Percentiles rank a stretch among this genome's conserved stretches.
These are phyloP conservation scores for Pogonognathellus flavescens DNA, from an alignment of 1,140 invertebrate species.

Conservation along the genomic window DNA sequence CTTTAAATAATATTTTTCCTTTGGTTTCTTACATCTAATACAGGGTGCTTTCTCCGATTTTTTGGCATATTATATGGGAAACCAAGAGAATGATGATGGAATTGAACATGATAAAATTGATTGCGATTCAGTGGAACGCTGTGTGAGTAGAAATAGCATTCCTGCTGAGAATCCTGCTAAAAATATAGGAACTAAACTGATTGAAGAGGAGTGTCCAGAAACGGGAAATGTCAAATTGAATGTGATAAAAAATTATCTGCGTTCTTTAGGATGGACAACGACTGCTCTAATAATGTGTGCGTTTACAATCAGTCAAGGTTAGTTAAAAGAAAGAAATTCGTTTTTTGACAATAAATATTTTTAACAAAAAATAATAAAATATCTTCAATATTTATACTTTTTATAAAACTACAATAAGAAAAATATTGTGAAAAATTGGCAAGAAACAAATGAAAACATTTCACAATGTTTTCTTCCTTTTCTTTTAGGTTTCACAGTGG, in stretches of 20 bases:
- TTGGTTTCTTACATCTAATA: not conserved
- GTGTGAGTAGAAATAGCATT: not conserved
- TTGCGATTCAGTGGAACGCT: no score
- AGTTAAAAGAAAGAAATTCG: no score
- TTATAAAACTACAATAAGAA: no score
- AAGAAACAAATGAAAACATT: no score
- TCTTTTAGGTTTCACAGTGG: no score
- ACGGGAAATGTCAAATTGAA: constrained; percentile 72
- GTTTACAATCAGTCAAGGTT: not conserved
- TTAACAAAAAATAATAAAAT: not conserved
- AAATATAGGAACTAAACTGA: constrained; percentile 67
- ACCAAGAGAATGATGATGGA: not conserved
- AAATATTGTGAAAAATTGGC: no score
- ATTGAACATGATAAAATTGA: not conserved
- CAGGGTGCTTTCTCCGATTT: not conserved
- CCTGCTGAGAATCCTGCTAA: constrained; percentile 36
- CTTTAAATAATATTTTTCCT: no score
- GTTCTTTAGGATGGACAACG: constrained; percentile 69
- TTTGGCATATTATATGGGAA: not conserved
- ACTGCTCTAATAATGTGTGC: not conserved
- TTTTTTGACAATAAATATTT: not conserved
- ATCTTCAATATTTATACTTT: no score
- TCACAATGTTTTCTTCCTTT: no score
- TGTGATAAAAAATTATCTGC: constrained; percentile 73
- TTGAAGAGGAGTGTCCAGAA: constrained; percentile 71